A percentile compares a stretch with the other conserved stretches of the same genome.
phyloP scores from a whole-genome alignment of 2,797 vertebrate species.

The Sebastiscus tertius region DNA sequence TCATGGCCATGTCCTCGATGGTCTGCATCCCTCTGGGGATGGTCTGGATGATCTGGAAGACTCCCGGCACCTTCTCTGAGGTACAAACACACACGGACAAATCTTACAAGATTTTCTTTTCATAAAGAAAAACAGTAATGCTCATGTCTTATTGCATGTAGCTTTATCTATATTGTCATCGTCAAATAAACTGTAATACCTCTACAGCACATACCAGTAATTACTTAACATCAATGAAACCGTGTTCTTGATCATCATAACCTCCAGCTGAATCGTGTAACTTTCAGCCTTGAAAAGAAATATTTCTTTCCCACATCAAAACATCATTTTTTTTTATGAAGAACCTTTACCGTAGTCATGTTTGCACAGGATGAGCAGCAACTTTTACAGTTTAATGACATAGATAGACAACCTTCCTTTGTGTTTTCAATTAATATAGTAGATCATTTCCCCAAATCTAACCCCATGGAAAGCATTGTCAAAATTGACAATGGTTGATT shows the following conservation, averaged over 20 bases:
- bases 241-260: neutral
- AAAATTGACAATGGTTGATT: neutral
- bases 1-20: conserved; percentile 98
- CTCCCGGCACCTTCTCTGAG: conserved; percentile 92
- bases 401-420: neutral
- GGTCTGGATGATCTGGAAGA: conserved; percentile 90
- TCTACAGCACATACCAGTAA: neutral
- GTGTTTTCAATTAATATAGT: neutral
- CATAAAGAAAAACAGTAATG: neutral
- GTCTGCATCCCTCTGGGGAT: conserved; percentile 95
- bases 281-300: neutral
- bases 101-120: neutral
- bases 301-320: neutral
- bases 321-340: neutral
- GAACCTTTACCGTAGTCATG: neutral
- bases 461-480: neutral
- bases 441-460: neutral
- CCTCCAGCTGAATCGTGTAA: neutral
- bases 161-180: neutral
- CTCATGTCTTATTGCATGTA: neutral
- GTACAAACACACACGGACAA: conserved; percentile 68
- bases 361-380: neutral
- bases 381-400: neutral
- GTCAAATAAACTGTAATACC: neutral
- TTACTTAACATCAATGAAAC: neutral